Percentiles rank a stretch among this genome's conserved stretches.
Conservation (phyloP, 2,888 invertebrate genomes). For the Chorisops tibialis region DNA sequence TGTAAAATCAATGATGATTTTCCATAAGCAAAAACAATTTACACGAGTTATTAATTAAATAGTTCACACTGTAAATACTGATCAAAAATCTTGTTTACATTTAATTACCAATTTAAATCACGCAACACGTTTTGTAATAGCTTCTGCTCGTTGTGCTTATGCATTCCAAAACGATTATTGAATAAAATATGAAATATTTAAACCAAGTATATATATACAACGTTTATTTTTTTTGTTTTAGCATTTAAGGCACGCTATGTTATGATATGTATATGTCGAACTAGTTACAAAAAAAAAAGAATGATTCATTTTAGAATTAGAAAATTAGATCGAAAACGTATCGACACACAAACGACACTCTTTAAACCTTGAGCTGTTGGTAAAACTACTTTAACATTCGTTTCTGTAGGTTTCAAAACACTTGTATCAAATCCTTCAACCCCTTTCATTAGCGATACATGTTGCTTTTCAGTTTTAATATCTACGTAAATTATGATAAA, state of each 20-base stretch:
- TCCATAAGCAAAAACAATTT: no score
- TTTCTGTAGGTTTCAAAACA: conserved; percentile 72
- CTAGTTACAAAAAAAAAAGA: conserved; percentile 24
- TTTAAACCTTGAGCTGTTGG: conserved; percentile 76
- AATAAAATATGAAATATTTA: neutral
- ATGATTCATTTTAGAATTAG: neutral
- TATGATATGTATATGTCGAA: neutral
- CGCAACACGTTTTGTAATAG: no score
- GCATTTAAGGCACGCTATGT: neutral
- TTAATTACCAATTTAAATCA: no score
- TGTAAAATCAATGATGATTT: no score
- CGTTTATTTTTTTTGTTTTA: neutral
- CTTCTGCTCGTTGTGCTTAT: no score
- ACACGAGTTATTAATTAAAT: no score
- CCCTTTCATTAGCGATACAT: conserved; percentile 71
- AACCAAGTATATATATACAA: neutral
- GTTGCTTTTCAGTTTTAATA: conserved; percentile 71
- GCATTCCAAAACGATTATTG: no score
- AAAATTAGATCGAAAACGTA: neutral
- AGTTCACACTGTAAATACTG: no score
- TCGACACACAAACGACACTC: conserved; percentile 5
- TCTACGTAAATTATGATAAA: conserved; percentile 52
- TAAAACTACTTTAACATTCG: conserved; percentile 76
- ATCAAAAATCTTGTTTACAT: no score
- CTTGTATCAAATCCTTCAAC: conserved; percentile 74